Percentiles rank a stretch among this genome's conserved stretches.
These are phyloP conservation scores for Turdus rufiventris DNA, from an alignment of 2,113 vertebrate genomes.

Conservation along the genomic window DNA sequence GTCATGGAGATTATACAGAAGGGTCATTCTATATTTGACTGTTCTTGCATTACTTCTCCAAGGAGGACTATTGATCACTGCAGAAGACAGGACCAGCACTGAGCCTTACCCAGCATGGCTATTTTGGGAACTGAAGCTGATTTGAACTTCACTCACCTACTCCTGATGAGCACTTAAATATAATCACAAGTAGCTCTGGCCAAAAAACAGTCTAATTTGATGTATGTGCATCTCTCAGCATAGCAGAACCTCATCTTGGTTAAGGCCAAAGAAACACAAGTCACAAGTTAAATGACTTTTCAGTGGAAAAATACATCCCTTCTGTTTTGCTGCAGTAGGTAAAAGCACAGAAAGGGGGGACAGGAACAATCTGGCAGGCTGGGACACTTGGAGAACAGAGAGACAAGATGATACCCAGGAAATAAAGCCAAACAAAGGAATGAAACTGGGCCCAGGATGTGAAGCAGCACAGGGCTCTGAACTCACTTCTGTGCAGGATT, in stretches of 20 bases:
- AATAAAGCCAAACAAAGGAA: background rate
- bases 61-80: background rate
- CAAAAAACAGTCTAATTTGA: background rate
- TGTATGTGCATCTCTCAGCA: background rate
- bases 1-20: background rate
- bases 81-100: background rate
- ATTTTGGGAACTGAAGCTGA: background rate
- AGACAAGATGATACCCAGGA: background rate
- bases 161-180: background rate
- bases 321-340: background rate
- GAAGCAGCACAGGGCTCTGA: background rate
- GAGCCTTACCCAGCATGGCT: background rate
- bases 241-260: background rate
- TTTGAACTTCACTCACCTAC: background rate
- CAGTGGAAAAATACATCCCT: background rate
- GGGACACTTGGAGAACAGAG: background rate
- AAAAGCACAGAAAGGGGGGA: background rate
- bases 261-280: background rate
- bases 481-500: background rate
- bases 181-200: background rate
- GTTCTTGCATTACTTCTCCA: background rate
- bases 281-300: background rate
- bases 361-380: background rate
- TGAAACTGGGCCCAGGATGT: background rate
- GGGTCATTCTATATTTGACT: constrained; percentile 9